Conservation (phyloP, 2,113 vertebrate genomes). For the Otus sunia region DNA sequence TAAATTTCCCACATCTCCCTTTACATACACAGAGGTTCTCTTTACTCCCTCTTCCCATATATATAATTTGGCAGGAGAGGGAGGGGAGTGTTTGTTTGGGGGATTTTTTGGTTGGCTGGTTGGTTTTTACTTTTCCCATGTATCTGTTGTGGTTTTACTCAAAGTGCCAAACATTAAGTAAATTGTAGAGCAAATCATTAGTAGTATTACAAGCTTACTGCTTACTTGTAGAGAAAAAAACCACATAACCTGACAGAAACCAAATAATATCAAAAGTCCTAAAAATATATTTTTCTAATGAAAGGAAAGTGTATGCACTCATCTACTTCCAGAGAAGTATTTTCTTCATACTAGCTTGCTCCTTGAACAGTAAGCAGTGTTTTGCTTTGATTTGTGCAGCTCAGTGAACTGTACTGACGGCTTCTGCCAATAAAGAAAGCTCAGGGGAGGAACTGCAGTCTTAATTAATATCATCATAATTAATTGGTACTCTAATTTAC, state of each 20-base stretch:
- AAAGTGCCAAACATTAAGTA: neutral
- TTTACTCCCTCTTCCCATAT: neutral
- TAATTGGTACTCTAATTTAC: neutral
- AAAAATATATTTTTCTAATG: neutral
- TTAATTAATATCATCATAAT: constrained; percentile 17
- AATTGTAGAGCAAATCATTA: neutral
- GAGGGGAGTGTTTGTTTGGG: neutral
- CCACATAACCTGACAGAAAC: neutral
- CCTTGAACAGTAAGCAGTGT: neutral
- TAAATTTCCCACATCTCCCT: constrained; percentile 29
- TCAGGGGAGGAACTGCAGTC: neutral
- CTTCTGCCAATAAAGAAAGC: neutral
- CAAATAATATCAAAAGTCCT: neutral
- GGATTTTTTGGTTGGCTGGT: neutral
- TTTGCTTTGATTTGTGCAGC: constrained; percentile 9
- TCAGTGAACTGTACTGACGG: neutral
- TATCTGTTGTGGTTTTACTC: constrained; percentile 38
- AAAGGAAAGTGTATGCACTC: neutral
- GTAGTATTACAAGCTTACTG: neutral
- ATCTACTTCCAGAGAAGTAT: neutral
- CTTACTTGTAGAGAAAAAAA: neutral
- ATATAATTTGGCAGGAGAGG: neutral
- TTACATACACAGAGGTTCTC: neutral
- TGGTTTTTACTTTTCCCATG: constrained; percentile 28
- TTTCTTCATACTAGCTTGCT: neutral